phyloP scores from a whole-genome alignment of 2,113 vertebrate species.

The Pseudopodoces humilis region DNA sequence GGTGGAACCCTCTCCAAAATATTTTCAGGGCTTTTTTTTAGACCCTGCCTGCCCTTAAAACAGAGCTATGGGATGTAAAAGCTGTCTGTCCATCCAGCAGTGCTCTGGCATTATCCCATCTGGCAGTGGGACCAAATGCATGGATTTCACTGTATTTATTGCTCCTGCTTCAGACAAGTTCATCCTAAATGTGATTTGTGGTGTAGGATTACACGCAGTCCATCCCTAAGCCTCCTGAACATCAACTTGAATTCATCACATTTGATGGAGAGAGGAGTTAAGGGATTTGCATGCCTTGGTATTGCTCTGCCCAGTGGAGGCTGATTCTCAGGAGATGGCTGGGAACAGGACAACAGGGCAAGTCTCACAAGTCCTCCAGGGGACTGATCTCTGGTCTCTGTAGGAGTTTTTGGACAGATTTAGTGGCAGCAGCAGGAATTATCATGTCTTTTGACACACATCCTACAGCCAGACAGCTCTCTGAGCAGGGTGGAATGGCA shows the following conservation, averaged over 20 bases:
- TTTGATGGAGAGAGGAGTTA: slow-evolving; percentile 45
- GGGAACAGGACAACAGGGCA: neutral
- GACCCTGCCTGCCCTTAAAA: neutral
- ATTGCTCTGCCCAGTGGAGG: neutral
- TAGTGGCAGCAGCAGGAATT: neutral
- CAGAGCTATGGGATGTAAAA: neutral
- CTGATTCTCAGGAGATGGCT: neutral
- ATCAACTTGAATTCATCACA: slow-evolving; percentile 48
- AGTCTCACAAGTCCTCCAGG: neutral
- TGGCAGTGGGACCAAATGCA: neutral
- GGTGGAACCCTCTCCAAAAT: neutral
- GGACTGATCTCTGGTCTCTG: neutral
- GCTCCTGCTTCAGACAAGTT: slow-evolving; percentile 36
- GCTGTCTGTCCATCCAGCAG: neutral
- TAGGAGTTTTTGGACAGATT: neutral
- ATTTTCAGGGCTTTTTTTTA: neutral
- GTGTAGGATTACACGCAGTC: slow-evolving; percentile 15
- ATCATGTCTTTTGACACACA: neutral
- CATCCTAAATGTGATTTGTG: slow-evolving; percentile 38
- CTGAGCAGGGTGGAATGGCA: neutral
- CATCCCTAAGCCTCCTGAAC: slow-evolving; percentile 47
- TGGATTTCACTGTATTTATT: slow-evolving; percentile 18
- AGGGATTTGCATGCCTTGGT: slow-evolving; percentile 38
- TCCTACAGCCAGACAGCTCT: neutral
- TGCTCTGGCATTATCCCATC: neutral